A percentile compares a stretch with the other conserved stretches of the same genome.
Evolutionary conservation across 2,113 vertebrate species (phyloP).

Genomic region (Vulpes vulpes): DNA sequence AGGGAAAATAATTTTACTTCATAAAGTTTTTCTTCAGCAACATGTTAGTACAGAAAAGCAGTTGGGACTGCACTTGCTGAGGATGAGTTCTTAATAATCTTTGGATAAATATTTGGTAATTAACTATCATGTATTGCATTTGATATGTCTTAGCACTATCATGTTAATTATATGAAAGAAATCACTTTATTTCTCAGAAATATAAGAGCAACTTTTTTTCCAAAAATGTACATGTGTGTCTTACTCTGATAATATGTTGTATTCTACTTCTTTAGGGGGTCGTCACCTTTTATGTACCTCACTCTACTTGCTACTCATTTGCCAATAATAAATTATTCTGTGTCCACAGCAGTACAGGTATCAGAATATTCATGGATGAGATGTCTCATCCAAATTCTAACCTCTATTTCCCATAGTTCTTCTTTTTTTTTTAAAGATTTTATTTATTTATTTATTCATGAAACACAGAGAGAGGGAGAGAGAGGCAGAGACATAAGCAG

Average conservation of each 20-base stretch:
- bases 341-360: neutral
- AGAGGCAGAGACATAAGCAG: too few relatives aligned
- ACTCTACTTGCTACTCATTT: neutral
- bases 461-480: too few relatives aligned
- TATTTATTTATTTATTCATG: too few relatives aligned
- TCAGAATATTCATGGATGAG: neutral
- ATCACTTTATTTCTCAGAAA: neutral
- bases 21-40: neutral
- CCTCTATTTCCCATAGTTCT: neutral
- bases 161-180: neutral
- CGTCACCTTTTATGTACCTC: neutral
- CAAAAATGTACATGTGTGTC: neutral
- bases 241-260: neutral
- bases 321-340: neutral
- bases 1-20: neutral
- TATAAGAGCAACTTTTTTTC: neutral
- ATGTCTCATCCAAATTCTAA: neutral
- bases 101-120: conserved; percentile 19
- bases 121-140: neutral
- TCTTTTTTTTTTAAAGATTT: too few relatives aligned
- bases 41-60: neutral
- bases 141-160: neutral
- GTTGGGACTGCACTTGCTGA: neutral
- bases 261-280: neutral
- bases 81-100: neutral